These are phyloP conservation scores for Odontamblyopus lacepedii DNA, from an alignment of 2,797 vertebrate species.

Conservation along the genomic window DNA sequence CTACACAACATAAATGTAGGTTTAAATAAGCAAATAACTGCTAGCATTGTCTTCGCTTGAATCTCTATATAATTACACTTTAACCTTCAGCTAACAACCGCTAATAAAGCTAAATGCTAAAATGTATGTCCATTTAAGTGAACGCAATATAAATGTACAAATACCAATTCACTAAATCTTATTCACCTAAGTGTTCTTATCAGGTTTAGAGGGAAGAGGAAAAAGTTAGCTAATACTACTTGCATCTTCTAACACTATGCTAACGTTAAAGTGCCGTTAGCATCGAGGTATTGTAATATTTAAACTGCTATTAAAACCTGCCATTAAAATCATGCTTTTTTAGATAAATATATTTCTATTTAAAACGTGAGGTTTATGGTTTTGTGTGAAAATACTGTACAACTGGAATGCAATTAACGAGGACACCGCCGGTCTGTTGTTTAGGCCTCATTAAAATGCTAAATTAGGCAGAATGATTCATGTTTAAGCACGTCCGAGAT, in stretches of 20 bases:
- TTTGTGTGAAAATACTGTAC: conserved; percentile 6
- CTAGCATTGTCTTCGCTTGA: not conserved
- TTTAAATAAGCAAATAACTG: not conserved
- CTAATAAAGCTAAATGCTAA: not conserved
- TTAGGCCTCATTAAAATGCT: not conserved
- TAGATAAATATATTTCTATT: conserved; percentile 14
- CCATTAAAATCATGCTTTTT: conserved; percentile 1
- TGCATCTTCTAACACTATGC: conserved; percentile 1
- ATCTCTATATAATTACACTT: not conserved
- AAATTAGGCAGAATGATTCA: not conserved
- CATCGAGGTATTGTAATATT: conserved; percentile 4
- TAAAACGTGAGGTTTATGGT: conserved; percentile 13
- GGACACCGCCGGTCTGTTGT: not conserved
- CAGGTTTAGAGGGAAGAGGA: not conserved
- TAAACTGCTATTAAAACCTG: conserved; percentile 7
- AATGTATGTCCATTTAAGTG: not conserved
- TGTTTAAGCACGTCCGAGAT: not conserved
- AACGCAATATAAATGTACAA: not conserved
- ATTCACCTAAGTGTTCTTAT: not conserved
- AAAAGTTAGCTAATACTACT: not conserved
- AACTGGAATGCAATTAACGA: conserved; percentile 3
- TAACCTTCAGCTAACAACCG: not conserved
- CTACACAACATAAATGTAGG: not conserved
- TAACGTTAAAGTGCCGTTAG: conserved; percentile 8
- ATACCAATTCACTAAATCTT: not conserved